These are phyloP conservation scores for Trachythela sp. DNA, from an alignment of 64 coral and sea anemone genomes.

Conservation along the genomic window DNA sequence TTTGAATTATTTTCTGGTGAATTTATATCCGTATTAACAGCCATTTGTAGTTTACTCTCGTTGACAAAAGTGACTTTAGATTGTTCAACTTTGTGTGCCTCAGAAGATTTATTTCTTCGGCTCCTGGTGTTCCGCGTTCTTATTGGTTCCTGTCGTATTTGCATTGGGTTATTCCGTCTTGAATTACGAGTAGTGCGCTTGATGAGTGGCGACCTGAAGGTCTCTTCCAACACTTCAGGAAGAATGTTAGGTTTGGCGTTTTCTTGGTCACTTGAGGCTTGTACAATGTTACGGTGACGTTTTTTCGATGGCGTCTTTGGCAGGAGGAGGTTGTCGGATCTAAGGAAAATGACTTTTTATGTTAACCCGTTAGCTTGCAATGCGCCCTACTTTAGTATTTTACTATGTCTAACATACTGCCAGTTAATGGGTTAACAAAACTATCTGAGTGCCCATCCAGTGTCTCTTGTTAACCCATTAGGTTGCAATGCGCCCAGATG, in stretches of 20 bases:
- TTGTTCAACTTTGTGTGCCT: neutral
- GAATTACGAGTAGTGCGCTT: neutral
- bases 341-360: neutral
- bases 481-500: no score
- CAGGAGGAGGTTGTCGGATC: neutral
- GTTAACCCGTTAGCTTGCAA: no score
- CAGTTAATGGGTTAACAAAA: no score
- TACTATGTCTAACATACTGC: no score
- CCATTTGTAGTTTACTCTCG: neutral
- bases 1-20: neutral
- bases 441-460: no score
- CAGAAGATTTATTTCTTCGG: neutral
- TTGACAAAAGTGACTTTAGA: neutral
- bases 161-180: neutral
- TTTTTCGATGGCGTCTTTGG: conserved; percentile 2
- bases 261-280: neutral
- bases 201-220: neutral
- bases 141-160: neutral
- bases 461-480: no score
- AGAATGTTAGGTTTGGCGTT: neutral
- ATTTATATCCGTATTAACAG: neutral
- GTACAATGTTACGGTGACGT: neutral
- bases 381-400: no score
- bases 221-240: neutral
- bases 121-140: neutral